Percentiles rank a stretch among this genome's conserved stretches.
These are phyloP conservation scores for Imbricaverruca yamaguchii DNA, from an alignment of 2,888 invertebrate genomes.

Conservation along the genomic window DNA sequence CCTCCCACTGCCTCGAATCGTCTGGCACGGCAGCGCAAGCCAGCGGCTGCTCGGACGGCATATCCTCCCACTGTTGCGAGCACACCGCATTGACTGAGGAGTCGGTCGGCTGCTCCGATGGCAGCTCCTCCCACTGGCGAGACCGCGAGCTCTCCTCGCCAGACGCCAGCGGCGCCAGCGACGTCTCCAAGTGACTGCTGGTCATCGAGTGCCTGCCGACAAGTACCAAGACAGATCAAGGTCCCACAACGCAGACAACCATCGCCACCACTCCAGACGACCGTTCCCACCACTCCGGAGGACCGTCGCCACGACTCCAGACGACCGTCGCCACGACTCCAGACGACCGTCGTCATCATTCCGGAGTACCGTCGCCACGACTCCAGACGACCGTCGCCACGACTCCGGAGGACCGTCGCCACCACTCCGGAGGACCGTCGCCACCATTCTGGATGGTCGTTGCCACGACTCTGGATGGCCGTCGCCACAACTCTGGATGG, in stretches of 20 bases:
- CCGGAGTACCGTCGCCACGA: not conserved
- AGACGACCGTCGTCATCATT: not conserved
- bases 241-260: too few species aligned
- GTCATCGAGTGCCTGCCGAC: not conserved
- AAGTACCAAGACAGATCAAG: not conserved
- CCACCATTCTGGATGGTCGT: too few species aligned
- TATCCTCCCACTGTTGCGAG: slow-evolving; percentile 81
- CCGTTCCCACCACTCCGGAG: not conserved
- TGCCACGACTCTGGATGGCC: too few species aligned
- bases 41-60: slow-evolving; percentile 74
- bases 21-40: not conserved
- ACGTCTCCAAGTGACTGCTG: not conserved
- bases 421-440: too few species aligned
- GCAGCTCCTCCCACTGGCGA: slow-evolving; percentile 16
- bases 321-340: slow-evolving; percentile 24
- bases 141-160: not conserved
- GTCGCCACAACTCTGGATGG: too few species aligned
- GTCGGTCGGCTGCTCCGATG: slow-evolving; percentile 27
- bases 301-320: slow-evolving; percentile 25
- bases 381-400: not conserved
- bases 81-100: slow-evolving; percentile 50
- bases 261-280: not conserved
- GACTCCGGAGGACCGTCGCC: too few species aligned
- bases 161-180: not conserved
- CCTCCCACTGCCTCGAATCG: not conserved